phyloP scores from a whole-genome alignment of 2,797 vertebrate genomes.

The Spinibarbus caldwelli region DNA sequence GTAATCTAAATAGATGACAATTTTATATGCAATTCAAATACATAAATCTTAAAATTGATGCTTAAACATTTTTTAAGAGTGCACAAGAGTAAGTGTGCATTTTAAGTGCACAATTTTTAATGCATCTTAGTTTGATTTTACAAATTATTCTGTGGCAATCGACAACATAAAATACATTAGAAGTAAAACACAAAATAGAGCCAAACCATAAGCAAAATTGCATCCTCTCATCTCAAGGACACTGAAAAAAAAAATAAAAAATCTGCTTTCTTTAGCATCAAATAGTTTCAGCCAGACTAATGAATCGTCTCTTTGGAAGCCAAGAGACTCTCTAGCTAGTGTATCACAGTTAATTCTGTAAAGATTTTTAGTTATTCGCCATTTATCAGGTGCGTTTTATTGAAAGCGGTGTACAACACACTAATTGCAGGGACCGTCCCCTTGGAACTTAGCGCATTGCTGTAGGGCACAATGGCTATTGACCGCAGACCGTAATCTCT shows the following conservation, averaged over 20 bases:
- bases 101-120: too few relatives aligned
- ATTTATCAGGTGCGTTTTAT: slow-evolving; percentile 31
- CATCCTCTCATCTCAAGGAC: slow-evolving; percentile 24
- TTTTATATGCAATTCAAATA: neutral
- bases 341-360: slow-evolving; percentile 30
- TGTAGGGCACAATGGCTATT: slow-evolving; percentile 19
- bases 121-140: neutral
- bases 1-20: neutral
- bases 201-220: neutral
- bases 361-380: slow-evolving; percentile 33
- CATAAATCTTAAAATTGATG: neutral
- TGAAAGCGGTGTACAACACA: slow-evolving; percentile 13
- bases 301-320: slow-evolving; percentile 1
- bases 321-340: neutral
- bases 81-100: too few relatives aligned
- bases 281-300: neutral
- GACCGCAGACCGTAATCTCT: slow-evolving; percentile 24
- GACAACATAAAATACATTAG: neutral
- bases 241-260: too few relatives aligned
- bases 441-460: neutral
- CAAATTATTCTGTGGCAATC: neutral
- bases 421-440: slow-evolving; percentile 34
- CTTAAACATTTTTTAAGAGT: neutral
- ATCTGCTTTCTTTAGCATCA: neutral
- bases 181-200: neutral